Evolutionary conservation across 2,113 vertebrate genomes (phyloP).

Genomic region (Bos javanicus): DNA sequence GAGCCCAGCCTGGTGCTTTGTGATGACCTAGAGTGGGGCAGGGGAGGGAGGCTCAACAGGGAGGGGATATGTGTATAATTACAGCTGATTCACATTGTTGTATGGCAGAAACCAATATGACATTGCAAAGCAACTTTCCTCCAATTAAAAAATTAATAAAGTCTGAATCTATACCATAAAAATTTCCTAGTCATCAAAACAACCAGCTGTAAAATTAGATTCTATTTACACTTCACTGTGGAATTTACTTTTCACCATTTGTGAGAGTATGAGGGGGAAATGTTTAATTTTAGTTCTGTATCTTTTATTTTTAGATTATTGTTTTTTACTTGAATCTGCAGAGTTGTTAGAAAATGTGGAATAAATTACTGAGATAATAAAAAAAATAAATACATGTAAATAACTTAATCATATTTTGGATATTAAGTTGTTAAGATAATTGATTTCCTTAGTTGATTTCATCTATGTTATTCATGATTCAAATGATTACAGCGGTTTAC

Average conservation of each 20-base stretch:
- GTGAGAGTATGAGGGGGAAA: neutral
- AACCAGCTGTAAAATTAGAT: slow-evolving; percentile 48
- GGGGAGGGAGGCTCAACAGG: neutral
- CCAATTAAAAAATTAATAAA: neutral
- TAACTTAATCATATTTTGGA: neutral
- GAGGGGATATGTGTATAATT: neutral
- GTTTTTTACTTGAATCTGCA: slow-evolving; percentile 64
- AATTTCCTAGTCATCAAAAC: slow-evolving; percentile 35
- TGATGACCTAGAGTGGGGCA: neutral
- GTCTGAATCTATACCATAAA: neutral
- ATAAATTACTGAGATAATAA: slow-evolving; percentile 67
- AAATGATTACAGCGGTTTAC: neutral
- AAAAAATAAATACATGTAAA: neutral
- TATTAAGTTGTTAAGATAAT: neutral
- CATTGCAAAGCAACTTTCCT: neutral
- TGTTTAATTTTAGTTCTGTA: slow-evolving; percentile 64
- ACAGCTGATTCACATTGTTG: neutral
- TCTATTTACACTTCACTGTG: slow-evolving; percentile 54
- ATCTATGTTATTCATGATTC: neutral
- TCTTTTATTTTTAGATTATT: slow-evolving; percentile 68
- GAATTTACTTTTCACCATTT: slow-evolving; percentile 52
- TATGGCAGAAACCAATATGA: neutral
- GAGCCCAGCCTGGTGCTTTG: neutral
- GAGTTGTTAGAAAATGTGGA: slow-evolving; percentile 66
- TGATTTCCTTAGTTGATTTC: neutral